A percentile compares a stretch with the other conserved stretches of the same genome.
phyloP scores from a whole-genome alignment of 2,888 invertebrate species.

The Linyphia triangularis region DNA sequence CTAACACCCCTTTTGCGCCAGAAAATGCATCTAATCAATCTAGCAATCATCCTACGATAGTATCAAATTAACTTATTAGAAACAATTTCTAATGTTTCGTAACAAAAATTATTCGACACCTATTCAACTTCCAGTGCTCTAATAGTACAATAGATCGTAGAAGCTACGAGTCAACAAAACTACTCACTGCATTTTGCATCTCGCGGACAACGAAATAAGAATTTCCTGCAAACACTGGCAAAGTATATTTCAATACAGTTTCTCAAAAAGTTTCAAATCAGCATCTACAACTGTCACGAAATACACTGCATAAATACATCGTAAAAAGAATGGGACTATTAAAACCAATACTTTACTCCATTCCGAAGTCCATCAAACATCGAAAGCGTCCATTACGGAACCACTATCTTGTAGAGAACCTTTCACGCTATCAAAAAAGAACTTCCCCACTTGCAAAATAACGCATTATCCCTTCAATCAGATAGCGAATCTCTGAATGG shows the following conservation, averaged over 20 bases:
- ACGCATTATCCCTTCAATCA: constrained; percentile 29
- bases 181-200: no score
- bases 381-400: background rate
- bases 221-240: background rate
- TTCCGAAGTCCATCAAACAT: background rate
- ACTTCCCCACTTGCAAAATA: constrained; percentile 9
- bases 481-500: constrained; percentile 42
- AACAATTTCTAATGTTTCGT: no score
- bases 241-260: background rate
- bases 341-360: background rate
- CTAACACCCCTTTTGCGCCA: no score
- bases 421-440: background rate
- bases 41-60: no score
- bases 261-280: background rate
- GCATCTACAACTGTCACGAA: background rate
- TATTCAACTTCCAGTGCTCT: no score
- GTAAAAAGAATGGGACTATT: background rate
- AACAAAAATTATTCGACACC: no score
- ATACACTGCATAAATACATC: background rate
- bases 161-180: no score
- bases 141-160: no score
- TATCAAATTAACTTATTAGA: no score
- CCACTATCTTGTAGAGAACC: background rate
- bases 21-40: no score
- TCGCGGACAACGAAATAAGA: background rate